These are phyloP conservation scores for Polydesmus complanatus DNA, from an alignment of 2,888 invertebrate genomes.

Conservation along the genomic window DNA sequence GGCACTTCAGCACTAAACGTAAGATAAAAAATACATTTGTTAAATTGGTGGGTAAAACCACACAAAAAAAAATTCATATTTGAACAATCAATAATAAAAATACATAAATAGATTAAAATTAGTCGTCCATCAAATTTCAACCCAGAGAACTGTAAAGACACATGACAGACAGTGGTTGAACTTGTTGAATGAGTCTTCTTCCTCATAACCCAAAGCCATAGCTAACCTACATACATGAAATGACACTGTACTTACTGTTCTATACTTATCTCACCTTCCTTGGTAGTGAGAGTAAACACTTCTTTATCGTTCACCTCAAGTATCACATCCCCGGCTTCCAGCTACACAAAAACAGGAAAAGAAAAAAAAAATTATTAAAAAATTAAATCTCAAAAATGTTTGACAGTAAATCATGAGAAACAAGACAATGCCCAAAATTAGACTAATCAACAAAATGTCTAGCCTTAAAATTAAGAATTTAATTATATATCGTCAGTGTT, in stretches of 20 bases:
- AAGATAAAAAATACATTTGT: no score
- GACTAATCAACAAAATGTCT: no score
- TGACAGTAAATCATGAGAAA: no score
- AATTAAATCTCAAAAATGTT: background rate
- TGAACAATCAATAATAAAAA: background rate
- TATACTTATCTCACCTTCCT: conserved; percentile 55
- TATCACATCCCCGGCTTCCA: conserved; percentile 86
- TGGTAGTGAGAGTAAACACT: conserved; percentile 79
- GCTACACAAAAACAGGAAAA: conserved; percentile 42
- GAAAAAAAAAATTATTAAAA: background rate
- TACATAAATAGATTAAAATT: background rate
- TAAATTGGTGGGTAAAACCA: no score
- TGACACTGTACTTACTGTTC: background rate
- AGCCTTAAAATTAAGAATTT: no score
- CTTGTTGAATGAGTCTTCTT: no score
- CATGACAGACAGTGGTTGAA: no score
- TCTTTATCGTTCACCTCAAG: conserved; percentile 86
- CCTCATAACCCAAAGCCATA: conserved; percentile 6
- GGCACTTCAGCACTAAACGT: conserved; percentile 84
- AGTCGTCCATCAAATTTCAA: conserved; percentile 13
- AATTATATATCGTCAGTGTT: no score
- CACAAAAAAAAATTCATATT: no score
- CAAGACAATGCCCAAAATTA: no score
- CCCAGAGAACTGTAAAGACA: no score
- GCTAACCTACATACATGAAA: background rate